These are phyloP conservation scores for Tanypteryx hageni DNA, from an alignment of 2,888 invertebrate species.

Conservation along the genomic window DNA sequence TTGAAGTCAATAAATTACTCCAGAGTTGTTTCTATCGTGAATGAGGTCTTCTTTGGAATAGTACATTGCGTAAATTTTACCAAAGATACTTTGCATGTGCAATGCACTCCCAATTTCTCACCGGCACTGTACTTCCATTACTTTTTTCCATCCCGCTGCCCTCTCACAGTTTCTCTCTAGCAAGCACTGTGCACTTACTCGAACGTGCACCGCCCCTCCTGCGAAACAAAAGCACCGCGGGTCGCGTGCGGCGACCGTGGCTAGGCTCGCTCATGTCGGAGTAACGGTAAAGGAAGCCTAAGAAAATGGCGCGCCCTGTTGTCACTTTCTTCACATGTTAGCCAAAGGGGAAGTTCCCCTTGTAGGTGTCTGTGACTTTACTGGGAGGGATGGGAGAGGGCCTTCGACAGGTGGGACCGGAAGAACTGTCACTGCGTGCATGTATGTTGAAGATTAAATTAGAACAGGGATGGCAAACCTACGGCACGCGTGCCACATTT, in stretches of 20 bases:
- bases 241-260: neutral
- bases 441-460: too few species aligned
- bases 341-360: neutral
- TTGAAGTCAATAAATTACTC: too few species aligned
- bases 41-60: too few species aligned
- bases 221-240: neutral
- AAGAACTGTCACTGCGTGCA: too few species aligned
- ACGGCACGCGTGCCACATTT: too few species aligned
- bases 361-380: neutral
- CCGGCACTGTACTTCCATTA: neutral
- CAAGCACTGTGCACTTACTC: neutral
- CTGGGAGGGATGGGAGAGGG: neutral
- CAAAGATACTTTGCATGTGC: too few species aligned
- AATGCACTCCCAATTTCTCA: too few species aligned
- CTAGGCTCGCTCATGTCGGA: conserved; percentile 6
- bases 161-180: neutral
- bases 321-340: neutral
- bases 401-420: too few species aligned
- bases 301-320: neutral
- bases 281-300: conserved; percentile 5
- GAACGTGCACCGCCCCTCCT: neutral
- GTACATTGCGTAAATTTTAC: too few species aligned
- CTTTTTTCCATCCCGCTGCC: neutral
- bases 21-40: too few species aligned
- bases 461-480: too few species aligned